A percentile compares a stretch with the other conserved stretches of the same genome.
phyloP scores from a whole-genome alignment of 1,140 invertebrate species.

The Coelopa frigida region DNA sequence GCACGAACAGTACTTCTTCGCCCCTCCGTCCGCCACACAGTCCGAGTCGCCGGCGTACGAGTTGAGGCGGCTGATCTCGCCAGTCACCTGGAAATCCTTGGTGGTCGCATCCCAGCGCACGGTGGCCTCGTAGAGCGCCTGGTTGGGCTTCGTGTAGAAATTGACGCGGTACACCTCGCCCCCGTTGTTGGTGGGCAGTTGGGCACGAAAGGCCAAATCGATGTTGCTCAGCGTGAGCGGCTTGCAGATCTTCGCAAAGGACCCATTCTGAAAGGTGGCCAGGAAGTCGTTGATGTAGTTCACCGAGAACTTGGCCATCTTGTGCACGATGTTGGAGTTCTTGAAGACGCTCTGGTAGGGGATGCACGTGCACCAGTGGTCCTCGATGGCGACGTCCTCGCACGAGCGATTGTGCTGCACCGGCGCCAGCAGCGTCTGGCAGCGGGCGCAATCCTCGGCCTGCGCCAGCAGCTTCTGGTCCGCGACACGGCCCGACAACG shows the following conservation, averaged over 20 bases:
- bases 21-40: constrained; percentile 47
- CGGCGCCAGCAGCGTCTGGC: constrained; percentile 60
- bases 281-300: constrained; percentile 43
- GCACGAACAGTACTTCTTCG: constrained; percentile 53
- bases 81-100: constrained; percentile 26
- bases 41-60: constrained; percentile 49
- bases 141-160: constrained; percentile 50
- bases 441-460: constrained; percentile 53
- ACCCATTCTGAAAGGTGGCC: constrained; percentile 26
- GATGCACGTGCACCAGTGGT: constrained; percentile 74
- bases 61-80: constrained; percentile 56
- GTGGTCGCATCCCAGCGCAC: constrained; percentile 40
- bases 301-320: constrained; percentile 47
- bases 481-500: constrained; percentile 43
- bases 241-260: constrained; percentile 23
- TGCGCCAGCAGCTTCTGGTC: constrained; percentile 32
- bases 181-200: constrained; percentile 4
- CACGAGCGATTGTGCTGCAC: constrained; percentile 62
- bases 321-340: constrained; percentile 41
- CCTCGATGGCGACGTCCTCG: constrained; percentile 57
- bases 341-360: constrained; percentile 46
- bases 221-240: constrained; percentile 19
- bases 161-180: constrained; percentile 34
- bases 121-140: constrained; percentile 55
- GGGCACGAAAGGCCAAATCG: constrained; percentile 18